Evolutionary conservation across 2,113 vertebrate genomes (phyloP), one percentile per base, ranked within the genome.

Genomic region (Smithornis capensis): DNA sequence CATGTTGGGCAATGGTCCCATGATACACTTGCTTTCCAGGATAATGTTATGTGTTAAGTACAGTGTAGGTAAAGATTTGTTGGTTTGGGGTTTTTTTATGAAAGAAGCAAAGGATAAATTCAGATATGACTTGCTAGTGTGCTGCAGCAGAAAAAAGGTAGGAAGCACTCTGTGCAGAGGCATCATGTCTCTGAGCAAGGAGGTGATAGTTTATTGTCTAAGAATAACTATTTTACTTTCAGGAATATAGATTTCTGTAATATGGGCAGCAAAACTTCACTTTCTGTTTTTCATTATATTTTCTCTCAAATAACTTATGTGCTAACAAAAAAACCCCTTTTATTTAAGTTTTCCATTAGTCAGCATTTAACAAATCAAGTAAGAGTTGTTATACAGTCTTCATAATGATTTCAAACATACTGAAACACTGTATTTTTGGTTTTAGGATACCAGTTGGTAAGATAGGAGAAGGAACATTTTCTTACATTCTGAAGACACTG

Each of bases 391-490:
- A 37, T 9, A 12, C 17, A 16, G 4, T 47, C 27, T 80, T 83
- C 16, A 38, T 59, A 70, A 70, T 31, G 45, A 42, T 74, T 87
- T 84, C 38, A 82, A 93, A 37, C 59, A 62, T 37, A 60, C 14
- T 75, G 69, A 76, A 92, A 84, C 5, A 25, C 14, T 35, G 4
- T 91, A 38, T 42, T 97, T 95, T 87, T 91, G 12, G 62, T 97
- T 97, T 24, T 67, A 99, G 98, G 98, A 95, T 98, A 99, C 73
- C 97, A 77, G 94, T 99, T 89, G 97, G 97, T 97, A 98, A 98
- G 92, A 98, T 99, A 90, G 99, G 98, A 70, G 98, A 99, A 90
- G 98, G 99, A n/a, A 98, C 98, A 3, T 99, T 99, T 98, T 99
- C 98, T 55, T 98, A 98, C 89, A 98, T 99, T 77, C 90, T 98